These are phyloP conservation scores for Dicerorhinus sumatrensis DNA, from an alignment of 2,113 vertebrate genomes.

Conservation along the genomic window DNA sequence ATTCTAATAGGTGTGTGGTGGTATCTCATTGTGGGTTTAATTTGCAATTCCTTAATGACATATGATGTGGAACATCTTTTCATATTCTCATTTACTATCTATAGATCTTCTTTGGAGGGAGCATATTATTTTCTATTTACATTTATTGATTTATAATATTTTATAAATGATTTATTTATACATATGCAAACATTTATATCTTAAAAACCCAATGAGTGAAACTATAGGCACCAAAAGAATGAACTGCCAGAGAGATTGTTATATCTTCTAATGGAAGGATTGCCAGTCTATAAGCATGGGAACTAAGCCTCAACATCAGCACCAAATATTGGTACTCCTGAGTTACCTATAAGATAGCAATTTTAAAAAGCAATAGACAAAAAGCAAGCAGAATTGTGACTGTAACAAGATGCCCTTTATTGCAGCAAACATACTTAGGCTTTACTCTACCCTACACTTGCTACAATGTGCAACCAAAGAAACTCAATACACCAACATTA, in stretches of 20 bases:
- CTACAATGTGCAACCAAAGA: background rate
- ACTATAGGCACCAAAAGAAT: background rate
- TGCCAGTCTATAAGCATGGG: background rate
- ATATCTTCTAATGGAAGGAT: background rate
- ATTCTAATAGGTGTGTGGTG: background rate
- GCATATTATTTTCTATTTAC: background rate
- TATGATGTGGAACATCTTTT: background rate
- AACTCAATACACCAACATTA: background rate
- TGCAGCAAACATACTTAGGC: background rate
- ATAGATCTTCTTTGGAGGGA: background rate
- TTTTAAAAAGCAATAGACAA: background rate
- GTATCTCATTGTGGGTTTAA: background rate
- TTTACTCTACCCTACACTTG: background rate
- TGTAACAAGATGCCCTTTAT: background rate
- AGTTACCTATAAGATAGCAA: background rate
- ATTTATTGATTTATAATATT: background rate
- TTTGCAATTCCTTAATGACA: background rate
- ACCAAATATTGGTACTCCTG: background rate
- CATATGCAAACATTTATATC: slow-evolving; percentile 15
- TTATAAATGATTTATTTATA: background rate
- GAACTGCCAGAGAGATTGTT: background rate
- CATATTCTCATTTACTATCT: background rate
- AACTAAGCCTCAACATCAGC: background rate
- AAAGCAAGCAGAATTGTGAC: background rate
- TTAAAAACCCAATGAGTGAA: background rate